Base-by-base conservation (phyloP, 2,113 vertebrate species). In the Gobio gobio region DNA sequence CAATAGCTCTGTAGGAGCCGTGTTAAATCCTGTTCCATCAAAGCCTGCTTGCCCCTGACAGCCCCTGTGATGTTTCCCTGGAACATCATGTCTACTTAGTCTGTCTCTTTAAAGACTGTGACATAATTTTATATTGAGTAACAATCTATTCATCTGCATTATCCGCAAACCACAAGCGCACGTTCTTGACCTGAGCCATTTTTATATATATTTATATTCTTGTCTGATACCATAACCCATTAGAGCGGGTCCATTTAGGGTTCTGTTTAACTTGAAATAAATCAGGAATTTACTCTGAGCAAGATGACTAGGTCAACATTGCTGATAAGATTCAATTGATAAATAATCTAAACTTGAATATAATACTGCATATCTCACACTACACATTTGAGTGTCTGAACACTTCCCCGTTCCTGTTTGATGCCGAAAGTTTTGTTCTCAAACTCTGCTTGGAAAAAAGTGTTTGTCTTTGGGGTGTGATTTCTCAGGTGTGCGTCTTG, bases 51-150 rank as follows among this genome's bases (percentile, higher is more conserved):
- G 89, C 88, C 90, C 90, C 87, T 73, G 78, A 83, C 66, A 72
- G 40, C 22, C 86, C 54, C 87, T 84, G 26, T 91, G 89, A 93
- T 92, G 92, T 89, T 88, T 91, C 91, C 85, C 76, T 89, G 85
- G 90, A 78, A 89, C 91, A 90, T 91, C 92, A 90, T 83, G 91
- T 92, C 74, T 64, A 90, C 68, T 91, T 91, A 88, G 74, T 90
- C 92, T 90, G 85, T 88, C 91, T 89, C 90, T 87, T 92, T 91
- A 87, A 83, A 84, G 89, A 90, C 88, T 83, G 84, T 91, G 90
- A 92, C 91, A 93, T 93, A 88, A 90, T 90, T 93, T 93, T 91
- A 90, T 91, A 93, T 94, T 91, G 89, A 84, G 87, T 88, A 82
- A 86, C 87, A 86, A 88, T 90, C 79, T 86, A 92, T 91, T 90